These are phyloP conservation scores for Vanessa tameamea DNA, from an alignment of 1,140 invertebrate genomes.

Conservation along the genomic window DNA sequence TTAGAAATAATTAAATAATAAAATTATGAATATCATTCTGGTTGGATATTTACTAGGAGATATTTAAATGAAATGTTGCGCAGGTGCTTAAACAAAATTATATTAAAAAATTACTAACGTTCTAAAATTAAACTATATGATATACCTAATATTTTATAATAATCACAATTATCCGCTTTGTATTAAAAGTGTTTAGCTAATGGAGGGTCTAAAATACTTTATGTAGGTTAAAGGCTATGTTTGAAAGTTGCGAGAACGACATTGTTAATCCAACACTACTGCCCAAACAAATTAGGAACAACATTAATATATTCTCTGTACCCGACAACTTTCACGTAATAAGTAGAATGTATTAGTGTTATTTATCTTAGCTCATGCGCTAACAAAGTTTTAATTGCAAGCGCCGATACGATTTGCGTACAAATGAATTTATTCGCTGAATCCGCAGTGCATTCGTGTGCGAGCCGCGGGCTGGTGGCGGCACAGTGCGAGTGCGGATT, in stretches of 20 bases:
- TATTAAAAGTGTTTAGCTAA: conserved; percentile 7
- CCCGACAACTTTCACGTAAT: conserved; percentile 75
- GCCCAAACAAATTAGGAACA: conserved; percentile 78
- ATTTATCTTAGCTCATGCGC: conserved; percentile 79
- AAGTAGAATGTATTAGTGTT: conserved; percentile 80
- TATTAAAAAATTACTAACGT: too few relatives aligned
- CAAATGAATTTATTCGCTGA: conserved; percentile 80
- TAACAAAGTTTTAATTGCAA: conserved; percentile 81
- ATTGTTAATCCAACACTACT: conserved; percentile 60
- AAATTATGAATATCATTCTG: too few relatives aligned
- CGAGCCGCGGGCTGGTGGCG: conserved; percentile 42
- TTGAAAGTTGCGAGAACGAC: conserved; percentile 59
- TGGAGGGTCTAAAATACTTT: conserved; percentile 40
- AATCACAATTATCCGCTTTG: conserved; percentile 1
- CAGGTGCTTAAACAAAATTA: too few relatives aligned
- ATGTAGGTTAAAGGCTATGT: conserved; percentile 52
- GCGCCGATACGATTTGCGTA: conserved; percentile 80
- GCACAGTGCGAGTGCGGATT: conserved; percentile 54
- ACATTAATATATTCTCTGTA: conserved; percentile 78
- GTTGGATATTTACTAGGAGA: too few relatives aligned
- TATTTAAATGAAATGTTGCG: too few relatives aligned
- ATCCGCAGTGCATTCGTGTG: conserved; percentile 74
- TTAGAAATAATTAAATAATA: too few relatives aligned
- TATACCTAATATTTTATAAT: background rate
- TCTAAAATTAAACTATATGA: too few relatives aligned